phyloP scores from a whole-genome alignment of 30 jellyfish, hydroid and myxozoan genomes.

The Hydra vulgaris region DNA sequence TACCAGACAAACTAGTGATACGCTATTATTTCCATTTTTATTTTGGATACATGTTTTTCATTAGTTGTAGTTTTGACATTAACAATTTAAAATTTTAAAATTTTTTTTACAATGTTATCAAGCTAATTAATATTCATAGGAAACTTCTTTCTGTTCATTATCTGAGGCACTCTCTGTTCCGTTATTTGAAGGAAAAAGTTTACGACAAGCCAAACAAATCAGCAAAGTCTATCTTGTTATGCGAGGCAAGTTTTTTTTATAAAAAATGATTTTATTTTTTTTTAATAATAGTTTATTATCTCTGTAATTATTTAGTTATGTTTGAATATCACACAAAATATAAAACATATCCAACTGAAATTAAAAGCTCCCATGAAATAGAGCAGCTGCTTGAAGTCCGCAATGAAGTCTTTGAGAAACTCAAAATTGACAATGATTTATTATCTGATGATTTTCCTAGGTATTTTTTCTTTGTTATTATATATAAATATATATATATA shows the following conservation, averaged over 20 bases:
- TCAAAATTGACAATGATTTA: conserved; percentile 57
- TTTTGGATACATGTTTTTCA: no score
- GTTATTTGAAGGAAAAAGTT: conserved; percentile 36
- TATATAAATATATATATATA: no score
- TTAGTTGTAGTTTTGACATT: no score
- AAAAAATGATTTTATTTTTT: background rate
- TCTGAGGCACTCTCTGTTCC: conserved; percentile 47
- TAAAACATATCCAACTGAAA: conserved; percentile 48
- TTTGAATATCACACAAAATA: conserved; percentile 33
- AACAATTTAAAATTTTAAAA: no score
- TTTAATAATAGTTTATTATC: background rate
- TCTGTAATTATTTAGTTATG: conserved; percentile 51
- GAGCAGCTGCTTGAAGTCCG: conserved; percentile 52
- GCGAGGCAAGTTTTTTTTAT: conserved; percentile 49
- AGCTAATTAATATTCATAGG: no score
- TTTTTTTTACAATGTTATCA: no score
- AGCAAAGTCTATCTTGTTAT: conserved; percentile 79
- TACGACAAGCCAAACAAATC: conserved; percentile 55
- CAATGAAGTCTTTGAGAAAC: conserved; percentile 47
- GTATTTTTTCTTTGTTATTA: conserved; percentile 32
- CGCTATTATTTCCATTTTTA: no score
- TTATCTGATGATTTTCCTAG: conserved; percentile 69
- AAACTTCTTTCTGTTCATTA: conserved; percentile 37
- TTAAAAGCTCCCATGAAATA: conserved; percentile 41
- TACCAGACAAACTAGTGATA: no score